Evolutionary conservation across 2,113 vertebrate species (phyloP).

Genomic region (Brachyhypopomus gauderio): DNA sequence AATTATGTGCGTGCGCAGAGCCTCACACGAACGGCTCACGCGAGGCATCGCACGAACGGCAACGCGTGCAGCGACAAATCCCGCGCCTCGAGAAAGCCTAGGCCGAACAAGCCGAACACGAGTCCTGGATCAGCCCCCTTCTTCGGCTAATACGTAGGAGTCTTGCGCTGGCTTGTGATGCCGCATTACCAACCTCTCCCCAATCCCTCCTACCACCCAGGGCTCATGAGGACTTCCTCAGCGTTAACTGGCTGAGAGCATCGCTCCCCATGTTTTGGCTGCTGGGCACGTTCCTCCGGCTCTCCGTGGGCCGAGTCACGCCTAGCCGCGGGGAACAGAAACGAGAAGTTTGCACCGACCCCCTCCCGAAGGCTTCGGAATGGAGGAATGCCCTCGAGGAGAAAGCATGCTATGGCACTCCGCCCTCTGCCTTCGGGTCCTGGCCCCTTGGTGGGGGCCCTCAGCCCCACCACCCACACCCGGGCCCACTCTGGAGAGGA

Average conservation of each 20-base stretch:
- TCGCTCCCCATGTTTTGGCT: no score
- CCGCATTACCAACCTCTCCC: no score
- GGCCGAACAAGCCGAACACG: no score
- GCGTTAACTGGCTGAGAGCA: no score
- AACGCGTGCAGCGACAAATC: background rate
- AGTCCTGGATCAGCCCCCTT: no score
- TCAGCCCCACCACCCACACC: background rate
- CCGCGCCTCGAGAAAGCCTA: background rate
- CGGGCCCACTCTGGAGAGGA: slow-evolving; percentile 12
- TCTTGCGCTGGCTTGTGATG: no score
- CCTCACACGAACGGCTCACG: background rate
- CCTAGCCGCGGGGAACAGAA: slow-evolving; percentile 22
- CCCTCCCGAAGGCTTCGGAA: background rate
- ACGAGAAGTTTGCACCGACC: slow-evolving; percentile 16
- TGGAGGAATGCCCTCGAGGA: no score
- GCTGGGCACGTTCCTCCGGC: slow-evolving; percentile 15
- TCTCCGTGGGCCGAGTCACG: slow-evolving; percentile 33
- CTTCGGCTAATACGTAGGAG: no score
- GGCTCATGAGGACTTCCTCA: no score
- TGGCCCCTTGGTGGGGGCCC: slow-evolving; percentile 2
- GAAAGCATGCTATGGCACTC: no score
- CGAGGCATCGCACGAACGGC: no score
- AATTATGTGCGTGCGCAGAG: background rate
- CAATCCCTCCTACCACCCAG: no score
- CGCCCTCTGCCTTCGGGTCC: background rate